These are phyloP conservation scores for Scaptomyza parva DNA, from an alignment of 2,888 invertebrate species.

Conservation along the genomic window DNA sequence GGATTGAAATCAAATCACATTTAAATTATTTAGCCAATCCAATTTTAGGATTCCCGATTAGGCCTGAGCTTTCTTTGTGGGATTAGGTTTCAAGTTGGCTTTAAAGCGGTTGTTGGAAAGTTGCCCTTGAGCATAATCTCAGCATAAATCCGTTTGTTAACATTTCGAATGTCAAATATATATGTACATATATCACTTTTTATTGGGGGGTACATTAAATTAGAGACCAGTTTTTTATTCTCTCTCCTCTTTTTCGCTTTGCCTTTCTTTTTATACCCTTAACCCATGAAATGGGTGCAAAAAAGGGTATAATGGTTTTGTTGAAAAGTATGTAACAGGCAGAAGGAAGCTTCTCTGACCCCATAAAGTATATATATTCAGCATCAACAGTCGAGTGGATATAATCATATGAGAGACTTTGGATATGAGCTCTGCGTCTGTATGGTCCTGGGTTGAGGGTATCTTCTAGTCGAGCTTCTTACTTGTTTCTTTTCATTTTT, in stretches of 20 bases:
- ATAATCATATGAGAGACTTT: no score
- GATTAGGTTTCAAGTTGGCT: not conserved
- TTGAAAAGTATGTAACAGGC: no score
- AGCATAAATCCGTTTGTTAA: constrained; percentile 22
- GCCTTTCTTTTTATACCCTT: constrained; percentile 5
- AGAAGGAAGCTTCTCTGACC: no score
- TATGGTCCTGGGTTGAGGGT: no score
- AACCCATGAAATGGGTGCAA: no score
- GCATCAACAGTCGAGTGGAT: no score
- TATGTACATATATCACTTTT: not conserved
- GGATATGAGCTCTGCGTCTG: no score
- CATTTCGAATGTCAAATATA: constrained; percentile 7
- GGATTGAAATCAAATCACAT: not conserved
- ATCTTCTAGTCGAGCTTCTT: no score
- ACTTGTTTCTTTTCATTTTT: no score
- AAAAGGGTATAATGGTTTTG: no score
- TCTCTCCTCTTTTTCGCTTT: not conserved
- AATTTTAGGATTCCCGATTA: not conserved
- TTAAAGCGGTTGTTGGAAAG: not conserved
- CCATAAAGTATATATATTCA: no score
- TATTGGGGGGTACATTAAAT: constrained; percentile 6
- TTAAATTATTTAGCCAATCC: not conserved
- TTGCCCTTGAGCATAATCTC: constrained; percentile 17
- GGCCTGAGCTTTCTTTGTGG: not conserved
- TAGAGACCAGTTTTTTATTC: not conserved